phyloP scores from a whole-genome alignment of 2,888 invertebrate genomes.

The Conchocele bisecta region DNA sequence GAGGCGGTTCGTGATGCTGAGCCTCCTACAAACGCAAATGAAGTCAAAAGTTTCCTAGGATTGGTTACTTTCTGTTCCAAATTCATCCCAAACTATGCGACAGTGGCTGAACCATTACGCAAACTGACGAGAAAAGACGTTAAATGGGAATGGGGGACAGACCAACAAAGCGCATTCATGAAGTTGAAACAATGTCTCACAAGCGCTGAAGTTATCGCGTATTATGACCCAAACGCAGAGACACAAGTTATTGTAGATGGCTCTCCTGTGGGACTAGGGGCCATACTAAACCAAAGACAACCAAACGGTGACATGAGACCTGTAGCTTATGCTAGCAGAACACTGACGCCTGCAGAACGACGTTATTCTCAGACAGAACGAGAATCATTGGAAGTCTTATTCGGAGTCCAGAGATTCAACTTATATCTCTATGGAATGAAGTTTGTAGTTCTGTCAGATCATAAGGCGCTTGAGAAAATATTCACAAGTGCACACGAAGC shows the following conservation, averaged over 20 bases:
- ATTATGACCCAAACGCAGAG: slow-evolving; percentile 7
- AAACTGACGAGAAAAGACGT: slow-evolving; percentile 17
- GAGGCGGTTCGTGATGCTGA: neutral
- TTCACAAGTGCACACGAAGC: slow-evolving; percentile 1
- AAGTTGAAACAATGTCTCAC: neutral
- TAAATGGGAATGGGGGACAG: neutral
- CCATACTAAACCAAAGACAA: slow-evolving; percentile 12
- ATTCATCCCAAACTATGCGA: slow-evolving; percentile 15
- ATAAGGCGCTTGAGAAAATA: slow-evolving; percentile 2
- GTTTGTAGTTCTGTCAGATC: neutral
- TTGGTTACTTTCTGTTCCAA: slow-evolving; percentile 7
- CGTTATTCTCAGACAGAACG: slow-evolving; percentile 4
- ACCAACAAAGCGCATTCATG: neutral
- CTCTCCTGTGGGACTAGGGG: neutral
- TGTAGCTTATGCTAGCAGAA: slow-evolving; percentile 15
- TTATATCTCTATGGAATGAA: neutral
- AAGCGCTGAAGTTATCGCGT: slow-evolving; percentile 12
- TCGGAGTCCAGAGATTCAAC: neutral
- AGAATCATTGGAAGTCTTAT: neutral
- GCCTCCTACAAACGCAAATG: slow-evolving; percentile 1
- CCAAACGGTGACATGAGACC: slow-evolving; percentile 3
- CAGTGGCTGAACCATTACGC: slow-evolving; percentile 12
- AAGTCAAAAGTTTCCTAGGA: slow-evolving; percentile 10
- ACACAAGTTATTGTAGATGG: slow-evolving; percentile 17
- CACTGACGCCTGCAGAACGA: slow-evolving; percentile 2